Conservation (phyloP, 2,113 vertebrate genomes). For the Tympanuchus pallidicinctus region DNA sequence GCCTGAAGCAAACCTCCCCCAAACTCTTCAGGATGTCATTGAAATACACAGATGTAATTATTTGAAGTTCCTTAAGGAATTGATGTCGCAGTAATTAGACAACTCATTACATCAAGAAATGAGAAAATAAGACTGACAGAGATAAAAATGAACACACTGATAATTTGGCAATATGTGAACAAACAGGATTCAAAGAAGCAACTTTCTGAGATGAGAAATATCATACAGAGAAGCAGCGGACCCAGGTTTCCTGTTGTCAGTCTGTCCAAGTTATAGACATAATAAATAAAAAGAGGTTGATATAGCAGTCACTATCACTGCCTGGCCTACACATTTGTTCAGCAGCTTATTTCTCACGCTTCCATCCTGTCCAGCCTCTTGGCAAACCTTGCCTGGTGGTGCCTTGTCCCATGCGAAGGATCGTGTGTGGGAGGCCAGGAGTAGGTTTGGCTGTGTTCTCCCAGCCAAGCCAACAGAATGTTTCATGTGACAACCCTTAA, state of each 20-base stretch:
- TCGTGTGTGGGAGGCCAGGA: not conserved
- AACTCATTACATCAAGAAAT: conserved; percentile 80
- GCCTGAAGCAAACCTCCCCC: conserved; percentile 51
- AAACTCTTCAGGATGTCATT: conserved; percentile 63
- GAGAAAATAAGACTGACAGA: conserved; percentile 75
- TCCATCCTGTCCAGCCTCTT: not conserved
- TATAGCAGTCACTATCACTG: not conserved
- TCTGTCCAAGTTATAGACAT: not conserved
- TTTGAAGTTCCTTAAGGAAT: conserved; percentile 69
- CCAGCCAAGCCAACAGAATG: not conserved
- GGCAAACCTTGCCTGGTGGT: not conserved
- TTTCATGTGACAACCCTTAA: not conserved
- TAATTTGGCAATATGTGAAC: conserved; percentile 72
- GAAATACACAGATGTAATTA: conserved; percentile 68
- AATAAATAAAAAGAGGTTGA: not conserved
- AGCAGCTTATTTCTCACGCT: not conserved
- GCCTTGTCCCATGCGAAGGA: not conserved
- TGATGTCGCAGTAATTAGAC: conserved; percentile 79
- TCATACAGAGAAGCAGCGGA: conserved; percentile 51
- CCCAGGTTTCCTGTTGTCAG: not conserved
- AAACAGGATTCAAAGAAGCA: conserved; percentile 52
- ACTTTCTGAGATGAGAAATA: conserved; percentile 49
- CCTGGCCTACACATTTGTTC: not conserved
- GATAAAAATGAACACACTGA: conserved; percentile 75
- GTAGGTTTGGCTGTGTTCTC: not conserved